Percentiles rank a stretch among this genome's conserved stretches.
Conservation (phyloP, 1,140 invertebrate genomes). For the Lordiphosa clarofinis region DNA sequence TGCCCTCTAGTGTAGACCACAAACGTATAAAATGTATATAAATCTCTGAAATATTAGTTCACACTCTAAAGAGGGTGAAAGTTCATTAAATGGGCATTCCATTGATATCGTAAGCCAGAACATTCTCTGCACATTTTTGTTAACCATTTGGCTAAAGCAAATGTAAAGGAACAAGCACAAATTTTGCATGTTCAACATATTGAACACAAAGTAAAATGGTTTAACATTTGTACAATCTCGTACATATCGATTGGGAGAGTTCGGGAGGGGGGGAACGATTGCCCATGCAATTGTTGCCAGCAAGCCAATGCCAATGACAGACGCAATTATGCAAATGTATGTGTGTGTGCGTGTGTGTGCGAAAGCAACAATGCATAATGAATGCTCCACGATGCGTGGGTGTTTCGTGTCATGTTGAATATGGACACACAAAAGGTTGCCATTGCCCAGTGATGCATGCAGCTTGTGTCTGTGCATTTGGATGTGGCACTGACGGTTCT, state of each 20-base stretch:
- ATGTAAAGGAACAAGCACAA: constrained; percentile 37
- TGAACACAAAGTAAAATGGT: constrained; percentile 71
- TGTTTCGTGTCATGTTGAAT: constrained; percentile 66
- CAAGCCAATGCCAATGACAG: constrained; percentile 57
- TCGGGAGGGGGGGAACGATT: constrained; percentile 7
- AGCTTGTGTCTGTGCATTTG: constrained; percentile 23
- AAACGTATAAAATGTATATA: too few relatives aligned
- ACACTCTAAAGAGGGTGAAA: too few relatives aligned
- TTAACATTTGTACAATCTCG: constrained; percentile 41
- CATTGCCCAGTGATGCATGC: constrained; percentile 45
- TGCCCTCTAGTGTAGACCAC: too few relatives aligned
- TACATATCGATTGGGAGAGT: neutral
- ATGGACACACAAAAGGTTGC: constrained; percentile 54
- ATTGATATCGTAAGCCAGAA: constrained; percentile 4
- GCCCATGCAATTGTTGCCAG: constrained; percentile 49
- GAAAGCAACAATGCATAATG: constrained; percentile 64
- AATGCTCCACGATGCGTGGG: constrained; percentile 65
- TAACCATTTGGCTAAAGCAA: constrained; percentile 15
- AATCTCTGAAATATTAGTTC: too few relatives aligned
- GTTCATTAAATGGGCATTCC: too few relatives aligned
- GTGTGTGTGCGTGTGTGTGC: constrained; percentile 3
- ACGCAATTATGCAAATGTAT: constrained; percentile 64
- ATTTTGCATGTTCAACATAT: constrained; percentile 65
- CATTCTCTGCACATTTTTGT: constrained; percentile 8
- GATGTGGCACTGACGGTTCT: constrained; percentile 19